Base-by-base conservation (phyloP, 2,888 invertebrate species). In the Dorcus parallelipipedus region DNA sequence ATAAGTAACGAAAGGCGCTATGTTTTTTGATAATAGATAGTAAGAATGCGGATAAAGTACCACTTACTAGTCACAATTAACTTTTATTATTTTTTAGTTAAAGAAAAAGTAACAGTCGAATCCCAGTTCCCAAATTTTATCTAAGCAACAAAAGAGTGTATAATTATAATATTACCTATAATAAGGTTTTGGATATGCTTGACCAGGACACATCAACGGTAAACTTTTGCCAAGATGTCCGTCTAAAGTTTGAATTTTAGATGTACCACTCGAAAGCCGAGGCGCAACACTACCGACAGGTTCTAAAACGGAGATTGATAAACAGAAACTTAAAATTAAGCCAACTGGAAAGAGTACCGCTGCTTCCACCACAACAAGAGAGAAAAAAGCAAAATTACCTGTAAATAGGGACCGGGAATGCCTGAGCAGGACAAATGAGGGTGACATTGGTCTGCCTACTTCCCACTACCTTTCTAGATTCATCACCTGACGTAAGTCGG, bases 351-450 rank as follows among this genome's bases (percentile, higher is more conserved):
- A 20, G 47, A 10, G 47, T 54, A 54, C 52, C 51, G 49, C 39
- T 50, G 54, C 53, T 58, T 54, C 58, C n/a, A 52, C 43, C 14
- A 33, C 14, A 23, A 39, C 17, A 49, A 41, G 33, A 52, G 26
- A 43, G 49, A 33, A 38, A 54, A 20, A 6, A 50, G 38, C 33
- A 47, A 49, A 40, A 47, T 52, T 67, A 67, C 67, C 67, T 65
- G 56, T 67, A 65, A 23, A 56, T 52, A 6, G 67, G 86, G 54
- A 83, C 81, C 23, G 86, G 86, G 76, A 81, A 86, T 23, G 87
- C 89, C 80, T 91, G 90, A 55, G 87, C 88, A 49, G 89, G 88
- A 74, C 90, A 91, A 67, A 86, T 81, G 64, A 91, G 81, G 54
- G 86, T 83, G 65, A 86, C 71, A 59, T 80, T 81, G 51, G 73